Conservation (phyloP, 2,113 vertebrate species). For the Aspiorhynchus laticeps region DNA sequence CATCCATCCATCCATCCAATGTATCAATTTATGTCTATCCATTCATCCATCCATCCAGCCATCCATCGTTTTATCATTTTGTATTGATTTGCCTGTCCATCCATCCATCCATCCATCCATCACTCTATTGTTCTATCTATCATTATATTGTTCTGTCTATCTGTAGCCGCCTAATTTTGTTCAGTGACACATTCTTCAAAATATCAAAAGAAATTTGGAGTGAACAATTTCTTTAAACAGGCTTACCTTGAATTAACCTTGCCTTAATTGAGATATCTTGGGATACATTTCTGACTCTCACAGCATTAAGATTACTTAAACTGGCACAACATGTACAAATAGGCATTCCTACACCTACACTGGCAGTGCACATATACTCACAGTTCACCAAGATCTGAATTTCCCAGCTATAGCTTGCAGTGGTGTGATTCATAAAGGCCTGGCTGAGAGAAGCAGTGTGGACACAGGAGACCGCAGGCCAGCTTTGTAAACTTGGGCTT, state of each 20-base stretch:
- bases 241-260: background rate
- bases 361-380: background rate
- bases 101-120: no score
- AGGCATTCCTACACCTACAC: conserved; percentile 29
- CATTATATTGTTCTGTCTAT: no score
- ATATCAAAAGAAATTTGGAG: background rate
- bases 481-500: conserved; percentile 28
- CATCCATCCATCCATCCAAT: no score
- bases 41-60: no score
- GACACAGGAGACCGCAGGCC: background rate
- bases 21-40: no score
- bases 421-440: conserved; percentile 30
- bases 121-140: no score
- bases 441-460: background rate
- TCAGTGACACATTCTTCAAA: background rate
- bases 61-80: no score
- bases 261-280: background rate
- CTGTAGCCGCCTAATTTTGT: no score
- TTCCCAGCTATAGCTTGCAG: background rate
- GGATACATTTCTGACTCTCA: background rate
- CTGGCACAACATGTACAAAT: background rate
- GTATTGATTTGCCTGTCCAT: no score
- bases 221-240: background rate
- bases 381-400: background rate
- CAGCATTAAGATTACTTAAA: background rate